Evolutionary conservation across 1,140 invertebrate genomes (phyloP), one percentile per base, ranked within the genome.

Genomic region (Drosophila varians): DNA sequence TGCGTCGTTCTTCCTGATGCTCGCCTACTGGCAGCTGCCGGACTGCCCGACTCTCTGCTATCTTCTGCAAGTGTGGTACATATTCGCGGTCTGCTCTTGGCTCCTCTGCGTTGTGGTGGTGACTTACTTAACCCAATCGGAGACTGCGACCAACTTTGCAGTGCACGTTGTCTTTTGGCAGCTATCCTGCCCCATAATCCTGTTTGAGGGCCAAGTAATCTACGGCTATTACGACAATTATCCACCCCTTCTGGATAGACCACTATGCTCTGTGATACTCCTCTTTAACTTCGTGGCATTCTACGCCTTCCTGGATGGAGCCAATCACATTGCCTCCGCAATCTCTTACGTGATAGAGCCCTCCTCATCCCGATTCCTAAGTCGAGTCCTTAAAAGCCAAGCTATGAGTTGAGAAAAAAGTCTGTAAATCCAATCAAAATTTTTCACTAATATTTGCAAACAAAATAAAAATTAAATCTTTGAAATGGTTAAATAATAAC

Each of bases 151-250:
- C 3, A 16, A 42, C 19, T 0, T 53, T 1, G 9, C 8, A 2
- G 0, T 16, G 7, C 61, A 80, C 25, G 23, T 38, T 28, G 0
- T 23, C 0, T 5, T 80, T 8, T 69, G 54, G 66, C 1, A 53
- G 1, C 0, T 34, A 1, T 12, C 49, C 25, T 51, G 42, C 12
- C 80, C 80, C 0, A 0, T 86, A 16, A n/a, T 86, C 9, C 36
- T 80, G 2, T 70, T 65, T n/a, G 76, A 84, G 52, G 42, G 40
- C 0, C 82, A 73, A 25, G 52, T 84, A 0, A 61, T 84, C 21
- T 36, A 56, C 12, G 80, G 80, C 5, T 18, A 43, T 5, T 46
- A 53, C 31, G 5, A 25, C 0, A 46, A 57, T 5, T 0, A 8
- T 1, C 26, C 14, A 3, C 55, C 82, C 0, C 3, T 58, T 0